Evolutionary conservation across 2,888 invertebrate species (phyloP), one percentile per base, ranked within the genome.

Genomic region (Pocota personata): DNA sequence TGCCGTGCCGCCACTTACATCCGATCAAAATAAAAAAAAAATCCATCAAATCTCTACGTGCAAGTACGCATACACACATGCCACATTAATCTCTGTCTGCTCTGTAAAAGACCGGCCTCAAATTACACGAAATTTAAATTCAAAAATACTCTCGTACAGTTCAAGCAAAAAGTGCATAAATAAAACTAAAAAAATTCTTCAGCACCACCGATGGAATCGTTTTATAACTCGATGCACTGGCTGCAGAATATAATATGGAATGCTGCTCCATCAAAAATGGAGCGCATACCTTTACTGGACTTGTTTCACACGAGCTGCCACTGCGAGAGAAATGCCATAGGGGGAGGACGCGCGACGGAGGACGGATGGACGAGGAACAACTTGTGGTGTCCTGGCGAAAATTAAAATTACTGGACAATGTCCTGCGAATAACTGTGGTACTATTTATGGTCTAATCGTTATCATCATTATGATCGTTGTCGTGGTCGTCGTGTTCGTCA

Each of bases 111-210:
- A 46, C 86, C 86, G 82, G 82, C 82, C 40, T 86, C 82, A 72
- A 86, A 86, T 82, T 86, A 86, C 82, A 77, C 71, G 66, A 86
- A 82, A 86, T 86, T 82, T 72, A 86, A 86, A 82, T 86, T 82
- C 72, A 57, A 82, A 86, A 86, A 82, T 76, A 67, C 67, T 35
- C 66, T 60, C 64, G n/a, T n/a, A 66, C 77, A 50, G 48, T 52
- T 71, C 62, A 16, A 32, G 14, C 48, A 66, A 60, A 69, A 37
- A 82, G 55, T 64, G 24, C 60, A 82, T 50, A 55, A 64, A 69
- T 3, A 35, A 64, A 67, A 67, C 24, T 16, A 67, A 66, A 60
- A 30, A 69, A 77, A 79, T 75, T 64, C 69, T 55, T 43, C 62
- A 64, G 64, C 64, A 84, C 64, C 71, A 76, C 75, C 80, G 73